These are phyloP conservation scores for Alviniconcha marisindica DNA, from an alignment of 1,140 invertebrate species.

Conservation along the genomic window DNA sequence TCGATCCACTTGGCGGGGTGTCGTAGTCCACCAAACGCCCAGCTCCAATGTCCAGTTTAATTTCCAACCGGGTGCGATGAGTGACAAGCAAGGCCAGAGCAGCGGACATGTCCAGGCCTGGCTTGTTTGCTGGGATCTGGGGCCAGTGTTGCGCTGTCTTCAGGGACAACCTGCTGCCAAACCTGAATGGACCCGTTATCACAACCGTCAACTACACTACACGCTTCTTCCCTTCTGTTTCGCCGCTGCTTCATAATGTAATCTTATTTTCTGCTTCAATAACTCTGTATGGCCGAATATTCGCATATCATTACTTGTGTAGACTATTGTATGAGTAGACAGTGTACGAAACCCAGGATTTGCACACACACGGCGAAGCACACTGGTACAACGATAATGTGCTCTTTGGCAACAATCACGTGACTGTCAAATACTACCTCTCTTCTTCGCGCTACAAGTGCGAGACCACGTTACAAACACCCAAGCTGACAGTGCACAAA, in stretches of 20 bases:
- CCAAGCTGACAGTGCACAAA: too few species aligned
- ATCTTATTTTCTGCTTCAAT: constrained; percentile 23
- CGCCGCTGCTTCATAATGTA: background rate
- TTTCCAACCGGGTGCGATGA: background rate
- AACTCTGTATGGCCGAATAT: background rate
- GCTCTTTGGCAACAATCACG: too few species aligned
- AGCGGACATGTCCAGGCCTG: constrained; percentile 8
- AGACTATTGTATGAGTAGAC: background rate
- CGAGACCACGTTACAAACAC: too few species aligned
- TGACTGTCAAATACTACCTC: too few species aligned
- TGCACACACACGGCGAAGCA: background rate
- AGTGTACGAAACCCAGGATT: background rate
- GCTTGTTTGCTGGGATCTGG: background rate
- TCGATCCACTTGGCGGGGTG: background rate
- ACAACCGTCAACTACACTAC: background rate
- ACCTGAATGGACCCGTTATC: too few species aligned
- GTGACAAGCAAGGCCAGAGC: too few species aligned
- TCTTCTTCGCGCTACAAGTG: too few species aligned
- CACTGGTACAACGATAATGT: background rate
- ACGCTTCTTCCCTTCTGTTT: background rate
- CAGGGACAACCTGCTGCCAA: too few species aligned
- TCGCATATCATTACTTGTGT: background rate
- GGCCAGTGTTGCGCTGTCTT: background rate
- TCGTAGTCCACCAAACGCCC: background rate
- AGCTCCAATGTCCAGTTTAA: background rate